Conservation (phyloP, 2,113 vertebrate genomes). For the Eulemur macaco region DNA sequence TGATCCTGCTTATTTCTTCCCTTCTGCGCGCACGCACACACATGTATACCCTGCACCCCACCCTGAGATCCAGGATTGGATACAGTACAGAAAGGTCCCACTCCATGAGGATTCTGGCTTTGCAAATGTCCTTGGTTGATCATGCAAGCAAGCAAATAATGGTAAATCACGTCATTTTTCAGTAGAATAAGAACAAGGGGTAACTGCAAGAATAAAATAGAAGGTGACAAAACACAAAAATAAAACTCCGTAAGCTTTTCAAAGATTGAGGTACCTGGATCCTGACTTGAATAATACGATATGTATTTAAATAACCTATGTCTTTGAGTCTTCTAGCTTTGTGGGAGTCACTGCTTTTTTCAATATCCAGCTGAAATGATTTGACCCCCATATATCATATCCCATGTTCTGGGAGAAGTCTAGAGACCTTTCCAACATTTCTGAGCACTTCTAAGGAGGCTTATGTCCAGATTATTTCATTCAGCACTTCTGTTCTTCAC, state of each 20-base stretch:
- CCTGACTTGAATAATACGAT: neutral
- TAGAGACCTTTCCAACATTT: neutral
- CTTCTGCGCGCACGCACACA: neutral
- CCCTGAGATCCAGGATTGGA: neutral
- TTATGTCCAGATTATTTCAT: neutral
- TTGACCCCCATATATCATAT: no score
- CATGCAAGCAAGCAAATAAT: constrained; percentile 59
- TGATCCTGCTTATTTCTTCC: neutral
- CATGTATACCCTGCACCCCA: neutral
- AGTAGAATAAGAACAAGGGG: constrained; percentile 22
- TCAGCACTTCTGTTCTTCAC: neutral
- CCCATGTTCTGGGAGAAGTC: neutral
- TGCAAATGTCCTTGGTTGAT: constrained; percentile 55
- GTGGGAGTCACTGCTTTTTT: neutral
- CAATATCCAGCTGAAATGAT: neutral
- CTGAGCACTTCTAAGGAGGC: neutral
- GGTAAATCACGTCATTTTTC: constrained; percentile 67
- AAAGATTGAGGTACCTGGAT: neutral
- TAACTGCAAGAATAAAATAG: constrained; percentile 32
- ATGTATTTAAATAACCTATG: neutral
- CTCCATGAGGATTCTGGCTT: constrained; percentile 46
- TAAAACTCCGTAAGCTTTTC: neutral
- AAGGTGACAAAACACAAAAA: constrained; percentile 24
- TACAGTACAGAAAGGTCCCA: neutral
- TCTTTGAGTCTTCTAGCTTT: neutral